Base-by-base conservation (phyloP, 1,140 invertebrate genomes). In the Leptonema lineaticorne region DNA sequence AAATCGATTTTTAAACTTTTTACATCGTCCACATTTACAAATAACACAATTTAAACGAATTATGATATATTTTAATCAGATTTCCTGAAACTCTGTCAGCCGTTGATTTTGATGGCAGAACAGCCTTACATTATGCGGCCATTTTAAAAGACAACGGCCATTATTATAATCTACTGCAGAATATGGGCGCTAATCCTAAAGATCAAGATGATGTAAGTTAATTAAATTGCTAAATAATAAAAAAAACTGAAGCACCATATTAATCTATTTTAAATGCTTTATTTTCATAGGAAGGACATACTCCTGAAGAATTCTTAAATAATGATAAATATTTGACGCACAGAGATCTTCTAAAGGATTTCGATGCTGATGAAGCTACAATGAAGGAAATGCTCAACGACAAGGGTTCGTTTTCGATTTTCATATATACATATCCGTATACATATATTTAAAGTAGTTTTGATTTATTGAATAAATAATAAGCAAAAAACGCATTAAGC, bases 81-180 rank as follows among this genome's bases (percentile, higher is more conserved):
- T 94, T 95, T 84, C 92, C 93, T n/a, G 90, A 92, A 84, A 93
- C 92, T 5, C 81, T 90, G 28, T 86, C 88, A 57, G 86, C 87
- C 18, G 83, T 86, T 29, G 92, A 94, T 80, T 80, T 88, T 75
- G 88, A 92, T 78, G 93, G 92, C 28, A 83, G 94, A 73, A 96
- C 93, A 3, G 88, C 94, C n/a, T 83, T 97, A 33, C 94, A 97
- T 82, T 97, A 96, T 78, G 92, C 94, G 5, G 91, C 92, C 5
- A 89, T 90, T 3, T 79, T 95, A 30, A 86, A 89, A 14, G 94
- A 96, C 75, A 93, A 92, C 73, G 92, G 92, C 0, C 90, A 94
- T 77, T 93, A 94, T 75, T 96, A 92, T 78, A 92, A 94, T 77
- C 82, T 94, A 53, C 81, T 97, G 37, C 79, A 92, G 73, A 92